Conservation (phyloP, 2,797 vertebrate species). For the Halcyon chelicuti region DNA sequence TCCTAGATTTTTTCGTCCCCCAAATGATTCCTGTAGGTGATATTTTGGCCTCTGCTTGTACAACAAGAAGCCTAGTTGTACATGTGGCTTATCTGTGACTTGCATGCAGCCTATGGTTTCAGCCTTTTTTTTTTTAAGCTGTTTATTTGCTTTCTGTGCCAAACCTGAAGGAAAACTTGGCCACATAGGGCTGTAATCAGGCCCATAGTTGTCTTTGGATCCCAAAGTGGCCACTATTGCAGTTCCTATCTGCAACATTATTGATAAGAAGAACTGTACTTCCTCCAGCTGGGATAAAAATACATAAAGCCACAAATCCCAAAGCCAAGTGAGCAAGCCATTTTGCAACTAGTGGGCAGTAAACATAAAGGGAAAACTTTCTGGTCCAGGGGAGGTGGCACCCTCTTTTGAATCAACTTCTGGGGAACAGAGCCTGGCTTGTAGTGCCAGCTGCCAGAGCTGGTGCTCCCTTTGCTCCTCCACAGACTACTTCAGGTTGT, state of each 20-base stretch:
- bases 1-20: neutral
- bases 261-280: neutral
- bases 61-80: fast-evolving
- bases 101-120: neutral
- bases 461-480: neutral
- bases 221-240: neutral
- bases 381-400: neutral
- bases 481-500: neutral
- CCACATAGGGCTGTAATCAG: neutral
- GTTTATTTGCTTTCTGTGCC: neutral
- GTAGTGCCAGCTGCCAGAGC: neutral
- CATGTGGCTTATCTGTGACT: neutral
- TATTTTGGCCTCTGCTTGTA: neutral
- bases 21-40: neutral
- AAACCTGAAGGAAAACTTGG: neutral
- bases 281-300: neutral
- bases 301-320: neutral
- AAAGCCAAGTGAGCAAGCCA: neutral
- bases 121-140: neutral
- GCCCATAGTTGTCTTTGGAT: neutral
- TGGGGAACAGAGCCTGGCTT: neutral
- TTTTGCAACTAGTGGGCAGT: neutral
- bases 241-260: neutral
- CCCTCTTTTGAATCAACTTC: neutral
- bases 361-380: neutral